phyloP scores from a whole-genome alignment of 1,140 invertebrate genomes.

The Trypoxylus dichotomus region DNA sequence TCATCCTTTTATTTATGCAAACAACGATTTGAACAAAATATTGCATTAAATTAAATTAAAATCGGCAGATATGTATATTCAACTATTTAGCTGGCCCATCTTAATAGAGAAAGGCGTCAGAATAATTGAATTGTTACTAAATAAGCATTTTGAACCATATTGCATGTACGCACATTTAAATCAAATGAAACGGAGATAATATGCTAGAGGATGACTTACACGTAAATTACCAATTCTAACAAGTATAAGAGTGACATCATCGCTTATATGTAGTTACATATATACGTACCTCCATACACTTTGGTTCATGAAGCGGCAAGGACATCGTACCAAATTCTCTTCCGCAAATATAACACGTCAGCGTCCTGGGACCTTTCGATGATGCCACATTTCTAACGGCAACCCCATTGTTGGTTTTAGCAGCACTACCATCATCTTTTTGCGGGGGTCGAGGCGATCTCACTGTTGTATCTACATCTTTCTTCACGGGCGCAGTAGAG shows the following conservation, averaged over 20 bases:
- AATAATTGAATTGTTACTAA: not conserved
- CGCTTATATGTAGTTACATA: no score
- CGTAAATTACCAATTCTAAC: not conserved
- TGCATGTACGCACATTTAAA: no score
- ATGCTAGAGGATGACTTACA: not conserved
- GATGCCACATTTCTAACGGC: not conserved
- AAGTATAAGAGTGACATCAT: not conserved
- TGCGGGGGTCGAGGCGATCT: not conserved
- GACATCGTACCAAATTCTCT: slow-evolving; percentile 78
- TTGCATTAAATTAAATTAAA: not conserved
- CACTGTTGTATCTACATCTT: not conserved
- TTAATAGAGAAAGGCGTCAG: no score
- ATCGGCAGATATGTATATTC: no score
- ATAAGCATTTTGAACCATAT: no score
- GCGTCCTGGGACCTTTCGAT: slow-evolving; percentile 55
- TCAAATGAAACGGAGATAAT: not conserved
- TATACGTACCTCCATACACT: slow-evolving; percentile 68
- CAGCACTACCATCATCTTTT: not conserved
- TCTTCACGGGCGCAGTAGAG: not conserved
- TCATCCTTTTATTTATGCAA: not conserved
- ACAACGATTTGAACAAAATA: not conserved
- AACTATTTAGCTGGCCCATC: no score
- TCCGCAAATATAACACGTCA: slow-evolving; percentile 76
- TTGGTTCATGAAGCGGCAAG: slow-evolving; percentile 76
- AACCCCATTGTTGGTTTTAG: not conserved